Evolutionary conservation across 2,888 invertebrate genomes (phyloP).

Genomic region (Penaeus monodon): DNA sequence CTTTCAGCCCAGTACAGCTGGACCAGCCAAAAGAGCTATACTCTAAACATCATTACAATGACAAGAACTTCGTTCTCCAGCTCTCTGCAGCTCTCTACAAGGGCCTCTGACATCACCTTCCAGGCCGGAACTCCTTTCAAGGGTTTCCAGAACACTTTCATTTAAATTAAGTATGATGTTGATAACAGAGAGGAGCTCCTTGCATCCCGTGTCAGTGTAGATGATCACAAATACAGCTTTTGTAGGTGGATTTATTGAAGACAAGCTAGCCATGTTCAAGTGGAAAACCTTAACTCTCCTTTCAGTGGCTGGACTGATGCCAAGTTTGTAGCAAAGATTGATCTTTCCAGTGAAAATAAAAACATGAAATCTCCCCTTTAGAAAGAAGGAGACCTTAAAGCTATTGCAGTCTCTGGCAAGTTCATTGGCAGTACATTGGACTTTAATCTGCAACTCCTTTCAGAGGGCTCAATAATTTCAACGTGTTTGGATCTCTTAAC

Average conservation of each 20-base stretch:
- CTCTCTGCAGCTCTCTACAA: constrained; percentile 1
- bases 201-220: background rate
- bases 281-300: constrained; percentile 43
- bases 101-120: constrained; percentile 9
- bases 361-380: constrained; percentile 37
- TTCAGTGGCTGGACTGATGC: constrained; percentile 41
- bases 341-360: constrained; percentile 52
- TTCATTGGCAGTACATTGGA: constrained; percentile 43
- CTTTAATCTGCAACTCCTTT: constrained; percentile 59
- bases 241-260: constrained; percentile 39
- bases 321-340: constrained; percentile 39
- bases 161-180: constrained; percentile 37
- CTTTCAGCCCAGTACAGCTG: constrained; percentile 35
- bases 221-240: constrained; percentile 25
- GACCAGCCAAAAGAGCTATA: constrained; percentile 4
- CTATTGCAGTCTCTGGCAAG: constrained; percentile 55
- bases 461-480: constrained; percentile 47
- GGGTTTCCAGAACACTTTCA: background rate
- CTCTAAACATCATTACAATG: constrained; percentile 35
- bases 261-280: constrained; percentile 27
- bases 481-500: constrained; percentile 42
- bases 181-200: constrained; percentile 36
- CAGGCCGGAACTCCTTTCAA: constrained; percentile 35
- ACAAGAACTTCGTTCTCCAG: constrained; percentile 40
- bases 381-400: constrained; percentile 39